These are phyloP conservation scores for Paratilapia polleni DNA, from an alignment of 2,113 vertebrate genomes.

Conservation along the genomic window DNA sequence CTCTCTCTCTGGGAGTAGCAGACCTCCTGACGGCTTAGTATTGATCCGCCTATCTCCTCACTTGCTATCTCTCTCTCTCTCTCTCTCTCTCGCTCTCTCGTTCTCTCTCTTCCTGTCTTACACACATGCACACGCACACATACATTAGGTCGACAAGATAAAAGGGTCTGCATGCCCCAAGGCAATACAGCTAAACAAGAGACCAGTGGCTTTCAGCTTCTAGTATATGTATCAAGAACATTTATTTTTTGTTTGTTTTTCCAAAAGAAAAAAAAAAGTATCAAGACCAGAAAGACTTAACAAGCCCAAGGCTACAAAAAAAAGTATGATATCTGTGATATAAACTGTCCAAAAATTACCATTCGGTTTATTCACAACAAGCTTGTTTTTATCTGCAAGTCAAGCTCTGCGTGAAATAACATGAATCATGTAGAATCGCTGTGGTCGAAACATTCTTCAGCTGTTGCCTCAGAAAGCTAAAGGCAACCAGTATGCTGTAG, in stretches of 20 bases:
- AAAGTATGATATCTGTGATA: slow-evolving; percentile 28
- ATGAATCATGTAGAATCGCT: slow-evolving; percentile 1
- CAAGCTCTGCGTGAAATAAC: slow-evolving; percentile 21
- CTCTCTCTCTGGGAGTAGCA: slow-evolving; percentile 74
- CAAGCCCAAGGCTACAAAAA: slow-evolving; percentile 36
- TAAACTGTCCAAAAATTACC: slow-evolving; percentile 29
- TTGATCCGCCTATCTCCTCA: slow-evolving; percentile 71
- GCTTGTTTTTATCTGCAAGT: slow-evolving; percentile 44
- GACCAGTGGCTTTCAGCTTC: slow-evolving; percentile 60
- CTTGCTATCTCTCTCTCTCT: slow-evolving; percentile 32
- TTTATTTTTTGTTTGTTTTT: background rate
- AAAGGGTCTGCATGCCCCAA: slow-evolving; percentile 73
- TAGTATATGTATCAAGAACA: slow-evolving; percentile 37
- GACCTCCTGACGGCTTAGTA: slow-evolving; percentile 79
- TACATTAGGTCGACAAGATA: slow-evolving; percentile 76
- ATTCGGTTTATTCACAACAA: slow-evolving; percentile 47
- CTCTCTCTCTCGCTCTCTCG: slow-evolving; percentile 1
- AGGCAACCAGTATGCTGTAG: slow-evolving; percentile 35
- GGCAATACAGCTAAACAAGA: slow-evolving; percentile 71
- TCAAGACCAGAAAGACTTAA: slow-evolving; percentile 59
- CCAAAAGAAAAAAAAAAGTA: background rate
- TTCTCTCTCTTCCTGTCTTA: background rate
- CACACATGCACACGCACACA: slow-evolving; percentile 32
- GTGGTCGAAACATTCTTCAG: slow-evolving; percentile 47
- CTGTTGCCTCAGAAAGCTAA: slow-evolving; percentile 55